A percentile compares a stretch with the other conserved stretches of the same genome.
Evolutionary conservation across 2,113 vertebrate genomes (phyloP).

Genomic region (Sterrhoptilus dennistouni): DNA sequence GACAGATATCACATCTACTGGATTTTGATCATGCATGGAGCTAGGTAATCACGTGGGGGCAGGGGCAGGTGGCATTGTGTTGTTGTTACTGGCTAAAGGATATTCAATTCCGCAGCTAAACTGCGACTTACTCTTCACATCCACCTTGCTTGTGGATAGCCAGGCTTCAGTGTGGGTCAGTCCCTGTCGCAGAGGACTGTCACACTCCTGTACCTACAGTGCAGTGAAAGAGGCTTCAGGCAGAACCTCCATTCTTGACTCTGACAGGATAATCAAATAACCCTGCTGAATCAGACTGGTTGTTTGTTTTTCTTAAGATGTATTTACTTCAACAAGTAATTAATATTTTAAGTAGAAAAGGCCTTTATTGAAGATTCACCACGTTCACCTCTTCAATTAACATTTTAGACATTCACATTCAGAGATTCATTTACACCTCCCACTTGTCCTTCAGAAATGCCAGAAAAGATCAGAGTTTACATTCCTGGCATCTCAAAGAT

Average conservation of each 20-base stretch:
- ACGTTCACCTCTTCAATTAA: constrained; percentile 48
- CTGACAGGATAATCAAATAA: background rate
- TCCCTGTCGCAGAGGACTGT: background rate
- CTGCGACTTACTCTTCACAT: background rate
- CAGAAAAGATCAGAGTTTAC: constrained; percentile 40
- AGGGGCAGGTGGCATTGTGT: fast-evolving
- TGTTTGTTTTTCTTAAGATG: constrained; percentile 38
- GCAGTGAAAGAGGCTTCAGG: background rate
- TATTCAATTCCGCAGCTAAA: background rate
- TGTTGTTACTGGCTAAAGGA: background rate
- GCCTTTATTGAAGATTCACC: constrained; percentile 36
- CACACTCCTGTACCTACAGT: background rate
- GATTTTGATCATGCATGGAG: background rate
- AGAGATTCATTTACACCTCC: constrained; percentile 49
- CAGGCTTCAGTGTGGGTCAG: background rate
- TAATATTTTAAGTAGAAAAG: constrained; percentile 46
- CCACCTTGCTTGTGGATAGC: background rate
- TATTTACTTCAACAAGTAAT: constrained; percentile 40
- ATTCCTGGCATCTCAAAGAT: background rate
- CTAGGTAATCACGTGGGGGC: background rate
- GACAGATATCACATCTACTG: background rate
- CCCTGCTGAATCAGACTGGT: background rate
- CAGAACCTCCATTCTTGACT: background rate
- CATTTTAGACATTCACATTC: constrained; percentile 24
- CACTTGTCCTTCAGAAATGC: constrained; percentile 52